phyloP scores from a whole-genome alignment of 2,888 invertebrate species.

The Kryphioiulus occultus region DNA sequence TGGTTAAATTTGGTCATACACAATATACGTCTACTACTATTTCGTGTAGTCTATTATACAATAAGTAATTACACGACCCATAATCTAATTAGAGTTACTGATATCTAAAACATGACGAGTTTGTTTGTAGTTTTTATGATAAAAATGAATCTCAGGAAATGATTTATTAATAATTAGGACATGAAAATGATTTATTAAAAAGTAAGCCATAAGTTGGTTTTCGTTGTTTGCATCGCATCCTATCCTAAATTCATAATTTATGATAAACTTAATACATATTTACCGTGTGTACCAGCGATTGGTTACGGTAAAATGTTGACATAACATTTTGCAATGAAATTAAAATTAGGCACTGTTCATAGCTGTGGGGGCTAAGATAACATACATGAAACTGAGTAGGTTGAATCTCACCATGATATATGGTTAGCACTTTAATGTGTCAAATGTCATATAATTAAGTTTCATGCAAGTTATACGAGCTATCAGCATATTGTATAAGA shows the following conservation, averaged over 20 bases:
- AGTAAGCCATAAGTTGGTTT: neutral
- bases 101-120: too few species aligned
- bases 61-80: too few species aligned
- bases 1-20: too few species aligned
- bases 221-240: neutral
- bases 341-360: neutral
- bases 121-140: neutral
- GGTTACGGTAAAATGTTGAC: neutral
- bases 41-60: too few species aligned
- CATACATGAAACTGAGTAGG: neutral
- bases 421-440: neutral
- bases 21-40: too few species aligned
- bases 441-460: neutral
- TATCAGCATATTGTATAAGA: too few species aligned
- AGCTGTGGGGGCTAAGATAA: neutral
- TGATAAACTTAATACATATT: too few species aligned
- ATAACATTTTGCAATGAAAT: neutral
- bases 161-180: neutral
- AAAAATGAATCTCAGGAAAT: neutral
- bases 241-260: too few species aligned
- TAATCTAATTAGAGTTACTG: too few species aligned
- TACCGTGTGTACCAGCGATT: too few species aligned
- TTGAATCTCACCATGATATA: neutral
- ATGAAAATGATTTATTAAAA: neutral
- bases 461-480: too few species aligned